Evolutionary conservation across 2,797 vertebrate genomes (phyloP), one percentile per base, ranked within the genome.

Genomic region (Prionace glauca): DNA sequence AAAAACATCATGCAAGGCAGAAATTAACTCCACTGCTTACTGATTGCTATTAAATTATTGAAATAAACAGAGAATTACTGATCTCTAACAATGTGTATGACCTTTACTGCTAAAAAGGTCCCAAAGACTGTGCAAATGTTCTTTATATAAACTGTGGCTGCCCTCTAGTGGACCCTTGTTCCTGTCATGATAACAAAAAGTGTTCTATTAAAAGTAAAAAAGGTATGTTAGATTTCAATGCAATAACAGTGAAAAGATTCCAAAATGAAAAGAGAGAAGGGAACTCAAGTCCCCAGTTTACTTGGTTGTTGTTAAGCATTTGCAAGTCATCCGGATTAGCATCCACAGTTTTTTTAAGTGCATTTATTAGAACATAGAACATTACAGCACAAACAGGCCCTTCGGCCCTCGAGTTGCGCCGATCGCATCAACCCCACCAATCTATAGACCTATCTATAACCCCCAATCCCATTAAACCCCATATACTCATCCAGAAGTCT

Each of bases 151-250:
- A 14, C 71, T 56, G 45, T 95, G 71, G 18, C 71, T 95, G 93
- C 93, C 93, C 93, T 95, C 93, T 74, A 77, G 67, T 95, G 93
- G 93, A 65, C 60, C 32, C 14, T 20, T 45, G 67, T n/a, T 26
- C 22, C 32, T n/a, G 2, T 32, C 41, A 72, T 69, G 7, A 92
- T 36, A n/a, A 24, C n/a, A 36, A 26, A 60, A 60, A 60, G 1
- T 86, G 11, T 60, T 60, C 24, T 50, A 14, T 50, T 29, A 87
- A 87, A 29, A 32, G 50, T 62, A 14, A 90, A 62, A 90, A 69
- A 20, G 5, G 20, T 16, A 8, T 90, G 8, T 90, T 16, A 90
- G 29, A 90, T 90, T 62, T 90, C 56, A 62, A 90, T 90, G 26
- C 29, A n/a, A 90, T 90, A 32, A n/a, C 18, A 91, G n/a, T 5